Conservation (phyloP, 2,888 invertebrate species). For the Drosophila algonquin region DNA sequence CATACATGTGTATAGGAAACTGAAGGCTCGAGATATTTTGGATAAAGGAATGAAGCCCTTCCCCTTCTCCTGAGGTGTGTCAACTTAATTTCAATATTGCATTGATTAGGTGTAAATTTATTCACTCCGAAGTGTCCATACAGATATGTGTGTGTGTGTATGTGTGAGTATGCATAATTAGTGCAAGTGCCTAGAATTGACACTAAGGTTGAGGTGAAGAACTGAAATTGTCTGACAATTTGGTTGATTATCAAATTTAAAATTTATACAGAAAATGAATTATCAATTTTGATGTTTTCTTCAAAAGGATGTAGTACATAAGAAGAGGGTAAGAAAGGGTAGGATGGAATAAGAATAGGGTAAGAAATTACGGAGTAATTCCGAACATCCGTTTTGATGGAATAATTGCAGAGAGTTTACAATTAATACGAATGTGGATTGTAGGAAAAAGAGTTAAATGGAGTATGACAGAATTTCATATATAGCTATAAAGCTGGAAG, state of each 20-base stretch:
- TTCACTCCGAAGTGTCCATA: conserved; percentile 46
- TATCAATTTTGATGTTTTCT: neutral
- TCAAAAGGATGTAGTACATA: too few relatives aligned
- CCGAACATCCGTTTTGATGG: too few relatives aligned
- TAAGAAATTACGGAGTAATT: too few relatives aligned
- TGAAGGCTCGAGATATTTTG: conserved; percentile 15
- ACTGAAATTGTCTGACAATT: conserved; percentile 29
- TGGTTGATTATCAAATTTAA: neutral
- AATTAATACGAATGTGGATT: too few relatives aligned
- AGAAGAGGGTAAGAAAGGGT: too few relatives aligned
- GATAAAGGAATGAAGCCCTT: neutral
- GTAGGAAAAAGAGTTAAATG: too few relatives aligned
- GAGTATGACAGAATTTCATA: too few relatives aligned
- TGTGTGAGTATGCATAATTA: conserved; percentile 48
- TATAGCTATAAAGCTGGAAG: too few relatives aligned
- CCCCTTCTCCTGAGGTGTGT: conserved; percentile 9
- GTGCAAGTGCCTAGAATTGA: conserved; percentile 32
- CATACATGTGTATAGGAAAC: neutral
- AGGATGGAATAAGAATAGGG: too few relatives aligned
- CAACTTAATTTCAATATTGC: conserved; percentile 67
- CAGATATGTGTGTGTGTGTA: conserved; percentile 5
- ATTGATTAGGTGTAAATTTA: conserved; percentile 79
- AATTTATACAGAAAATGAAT: neutral
- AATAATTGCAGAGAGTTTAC: too few relatives aligned
- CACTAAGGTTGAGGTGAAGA: conserved; percentile 32